Evolutionary conservation across 1,140 invertebrate species (phyloP).

Genomic region (Plodia interpunctella): DNA sequence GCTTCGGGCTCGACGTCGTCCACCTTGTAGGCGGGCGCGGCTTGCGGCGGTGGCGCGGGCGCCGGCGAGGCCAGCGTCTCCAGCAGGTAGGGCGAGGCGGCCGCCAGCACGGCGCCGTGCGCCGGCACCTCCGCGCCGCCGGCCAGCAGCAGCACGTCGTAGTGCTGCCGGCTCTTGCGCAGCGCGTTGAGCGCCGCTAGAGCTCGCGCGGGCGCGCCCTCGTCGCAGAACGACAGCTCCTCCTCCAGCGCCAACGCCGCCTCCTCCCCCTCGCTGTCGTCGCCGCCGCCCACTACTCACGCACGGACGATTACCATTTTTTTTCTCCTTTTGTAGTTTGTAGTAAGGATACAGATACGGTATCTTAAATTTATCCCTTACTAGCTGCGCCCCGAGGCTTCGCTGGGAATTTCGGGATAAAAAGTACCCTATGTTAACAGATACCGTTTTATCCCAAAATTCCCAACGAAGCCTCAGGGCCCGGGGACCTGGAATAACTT

Average conservation of each 20-base stretch:
- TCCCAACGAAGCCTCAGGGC: no score
- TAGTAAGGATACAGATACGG: no score
- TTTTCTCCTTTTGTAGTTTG: no score
- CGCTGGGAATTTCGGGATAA: no score
- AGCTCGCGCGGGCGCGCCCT: slow-evolving; percentile 77
- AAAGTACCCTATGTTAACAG: no score
- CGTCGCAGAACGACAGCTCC: slow-evolving; percentile 82
- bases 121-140: slow-evolving; percentile 85
- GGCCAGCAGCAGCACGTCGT: slow-evolving; percentile 87
- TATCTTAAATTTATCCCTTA: no score
- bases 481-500: no score
- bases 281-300: slow-evolving; percentile 1
- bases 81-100: slow-evolving; percentile 86
- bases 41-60: slow-evolving; percentile 8
- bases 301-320: no score
- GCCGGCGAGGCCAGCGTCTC: slow-evolving; percentile 84
- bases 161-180: slow-evolving; percentile 86
- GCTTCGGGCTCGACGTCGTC: slow-evolving; percentile 72
- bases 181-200: slow-evolving; percentile 80
- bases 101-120: slow-evolving; percentile 86
- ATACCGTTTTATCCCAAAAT: no score
- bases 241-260: slow-evolving; percentile 83
- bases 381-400: no score
- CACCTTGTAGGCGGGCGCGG: slow-evolving; percentile 19
- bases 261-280: slow-evolving; percentile 48